Evolutionary conservation across 1,140 invertebrate genomes (phyloP).

Genomic region (Bemisia tabaci): DNA sequence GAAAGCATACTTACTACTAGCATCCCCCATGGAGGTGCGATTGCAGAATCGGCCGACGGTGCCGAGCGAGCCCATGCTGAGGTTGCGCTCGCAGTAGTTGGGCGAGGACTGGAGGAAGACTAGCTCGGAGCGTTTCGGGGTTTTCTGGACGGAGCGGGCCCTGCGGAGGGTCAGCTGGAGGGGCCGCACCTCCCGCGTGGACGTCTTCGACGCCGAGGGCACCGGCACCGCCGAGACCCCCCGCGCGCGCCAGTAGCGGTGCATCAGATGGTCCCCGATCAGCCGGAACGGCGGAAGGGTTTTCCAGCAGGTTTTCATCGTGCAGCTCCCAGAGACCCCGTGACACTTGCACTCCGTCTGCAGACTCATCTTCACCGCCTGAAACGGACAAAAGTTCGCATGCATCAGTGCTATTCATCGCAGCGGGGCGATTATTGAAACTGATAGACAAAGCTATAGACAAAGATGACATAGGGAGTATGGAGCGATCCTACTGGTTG

Average conservation of each 20-base stretch:
- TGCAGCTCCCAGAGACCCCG: constrained; percentile 89
- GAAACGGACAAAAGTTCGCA: constrained; percentile 27
- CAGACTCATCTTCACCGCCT: constrained; percentile 71
- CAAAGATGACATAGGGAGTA: too few relatives aligned
- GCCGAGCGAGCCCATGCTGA: constrained; percentile 59
- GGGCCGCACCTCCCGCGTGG: constrained; percentile 1
- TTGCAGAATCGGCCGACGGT: constrained; percentile 76
- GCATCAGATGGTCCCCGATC: constrained; percentile 68
- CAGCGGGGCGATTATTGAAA: too few relatives aligned
- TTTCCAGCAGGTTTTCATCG: constrained; percentile 88
- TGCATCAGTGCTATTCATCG: too few relatives aligned
- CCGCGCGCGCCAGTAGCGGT: constrained; percentile 67
- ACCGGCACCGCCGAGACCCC: constrained; percentile 7
- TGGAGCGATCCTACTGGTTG: too few relatives aligned
- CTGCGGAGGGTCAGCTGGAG: constrained; percentile 7
- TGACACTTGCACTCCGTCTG: constrained; percentile 89
- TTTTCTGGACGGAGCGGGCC: constrained; percentile 6
- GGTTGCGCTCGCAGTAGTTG: constrained; percentile 76
- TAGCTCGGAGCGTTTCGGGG: constrained; percentile 66
- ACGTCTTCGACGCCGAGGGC: not conserved
- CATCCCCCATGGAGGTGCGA: constrained; percentile 55
- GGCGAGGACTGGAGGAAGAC: constrained; percentile 83
- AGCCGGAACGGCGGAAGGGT: constrained; percentile 70
- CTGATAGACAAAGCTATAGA: too few relatives aligned
- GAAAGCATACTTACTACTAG: not conserved